A percentile compares a stretch with the other conserved stretches of the same genome.
Conservation (phyloP, 2,888 invertebrate species). For the Clistopyga incitator region DNA sequence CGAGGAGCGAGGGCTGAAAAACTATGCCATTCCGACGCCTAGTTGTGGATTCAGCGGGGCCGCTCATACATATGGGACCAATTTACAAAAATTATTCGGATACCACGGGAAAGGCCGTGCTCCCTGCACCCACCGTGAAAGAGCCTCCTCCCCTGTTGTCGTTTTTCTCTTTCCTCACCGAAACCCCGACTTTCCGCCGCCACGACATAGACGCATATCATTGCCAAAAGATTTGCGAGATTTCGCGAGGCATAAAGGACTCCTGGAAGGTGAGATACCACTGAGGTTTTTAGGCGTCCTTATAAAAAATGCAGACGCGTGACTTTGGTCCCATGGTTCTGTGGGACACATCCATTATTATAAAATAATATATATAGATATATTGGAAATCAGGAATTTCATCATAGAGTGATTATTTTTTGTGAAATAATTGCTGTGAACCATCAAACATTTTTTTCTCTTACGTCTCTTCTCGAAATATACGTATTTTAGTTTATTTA, state of each 20-base stretch:
- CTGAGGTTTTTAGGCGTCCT: background rate
- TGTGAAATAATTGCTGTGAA: background rate
- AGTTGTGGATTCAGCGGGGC: constrained; percentile 76
- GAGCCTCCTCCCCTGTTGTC: constrained; percentile 11
- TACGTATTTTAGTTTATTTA: background rate
- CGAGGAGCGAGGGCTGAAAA: constrained; percentile 60
- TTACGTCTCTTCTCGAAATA: background rate
- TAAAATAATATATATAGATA: background rate
- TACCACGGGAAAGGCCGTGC: constrained; percentile 66
- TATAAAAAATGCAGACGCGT: constrained; percentile 1
- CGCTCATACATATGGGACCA: constrained; percentile 80
- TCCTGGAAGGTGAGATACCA: constrained; percentile 8
- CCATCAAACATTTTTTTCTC: background rate
- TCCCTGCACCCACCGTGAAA: constrained; percentile 50
- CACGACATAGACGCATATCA: constrained; percentile 73
- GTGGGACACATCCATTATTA: too few species aligned
- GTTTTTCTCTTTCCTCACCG: background rate
- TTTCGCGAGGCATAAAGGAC: constrained; percentile 62
- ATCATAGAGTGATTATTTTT: background rate
- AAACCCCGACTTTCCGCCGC: constrained; percentile 34
- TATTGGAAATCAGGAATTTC: background rate
- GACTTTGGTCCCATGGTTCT: too few species aligned
- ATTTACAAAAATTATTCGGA: constrained; percentile 81
- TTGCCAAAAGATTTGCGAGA: constrained; percentile 78
- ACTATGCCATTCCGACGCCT: constrained; percentile 70